Conservation (phyloP, 2,797 vertebrate genomes). For the Furcifer pardalis region DNA sequence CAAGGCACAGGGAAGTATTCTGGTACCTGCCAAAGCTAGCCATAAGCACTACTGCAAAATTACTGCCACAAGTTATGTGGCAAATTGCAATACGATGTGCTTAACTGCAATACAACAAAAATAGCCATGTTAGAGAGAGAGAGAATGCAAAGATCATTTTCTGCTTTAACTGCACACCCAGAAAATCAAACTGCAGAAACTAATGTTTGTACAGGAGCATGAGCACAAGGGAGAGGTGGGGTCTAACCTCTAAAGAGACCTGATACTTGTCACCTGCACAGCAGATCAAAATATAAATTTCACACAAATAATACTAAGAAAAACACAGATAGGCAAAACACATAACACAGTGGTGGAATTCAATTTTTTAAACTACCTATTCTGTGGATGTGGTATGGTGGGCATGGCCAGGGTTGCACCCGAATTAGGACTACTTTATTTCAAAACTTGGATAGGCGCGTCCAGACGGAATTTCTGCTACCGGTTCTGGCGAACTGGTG, state of each 20-base stretch:
- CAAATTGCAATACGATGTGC: not conserved
- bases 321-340: not conserved
- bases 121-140: not conserved
- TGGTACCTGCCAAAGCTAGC: no score
- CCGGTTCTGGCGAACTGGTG: no score
- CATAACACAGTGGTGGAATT: not conserved
- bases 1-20: not conserved
- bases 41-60: not conserved
- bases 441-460: no score
- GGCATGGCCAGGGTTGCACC: no score
- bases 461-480: no score
- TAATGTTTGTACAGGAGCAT: not conserved
- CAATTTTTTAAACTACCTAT: no score
- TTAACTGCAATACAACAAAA: not conserved
- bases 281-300: not conserved
- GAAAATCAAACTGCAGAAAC: not conserved
- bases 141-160: not conserved
- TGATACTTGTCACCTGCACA: not conserved
- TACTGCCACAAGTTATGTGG: not conserved
- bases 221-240: not conserved
- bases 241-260: not conserved
- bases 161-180: not conserved
- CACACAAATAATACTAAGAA: not conserved
- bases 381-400: no score
- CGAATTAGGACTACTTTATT: no score